Conservation (phyloP, 2,113 vertebrate species). For the Semnopithecus entellus region DNA sequence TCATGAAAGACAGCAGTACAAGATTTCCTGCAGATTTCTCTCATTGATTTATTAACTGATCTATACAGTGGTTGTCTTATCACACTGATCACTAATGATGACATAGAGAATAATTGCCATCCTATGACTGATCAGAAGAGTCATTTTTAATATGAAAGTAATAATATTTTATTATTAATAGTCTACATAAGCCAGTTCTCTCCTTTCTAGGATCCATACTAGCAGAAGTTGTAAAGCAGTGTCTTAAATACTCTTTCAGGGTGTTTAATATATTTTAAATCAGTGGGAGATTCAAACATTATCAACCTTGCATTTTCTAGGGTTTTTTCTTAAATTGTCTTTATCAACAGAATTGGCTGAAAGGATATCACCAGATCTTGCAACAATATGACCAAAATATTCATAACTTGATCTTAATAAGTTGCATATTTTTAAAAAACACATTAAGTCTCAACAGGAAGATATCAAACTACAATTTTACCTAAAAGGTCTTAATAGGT, state of each 20-base stretch:
- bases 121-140: neutral
- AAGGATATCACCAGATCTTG: neutral
- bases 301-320: neutral
- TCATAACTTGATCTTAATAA: neutral
- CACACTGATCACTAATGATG: neutral
- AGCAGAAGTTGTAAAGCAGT: neutral
- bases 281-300: neutral
- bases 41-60: conserved; percentile 12
- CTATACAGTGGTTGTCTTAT: neutral
- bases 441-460: neutral
- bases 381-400: neutral
- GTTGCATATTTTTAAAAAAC: neutral
- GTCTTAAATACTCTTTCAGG: neutral
- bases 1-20: neutral
- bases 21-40: neutral
- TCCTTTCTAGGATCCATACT: neutral
- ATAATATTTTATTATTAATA: conserved; percentile 15
- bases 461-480: neutral
- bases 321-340: neutral
- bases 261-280: neutral
- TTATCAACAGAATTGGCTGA: neutral
- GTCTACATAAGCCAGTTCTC: neutral
- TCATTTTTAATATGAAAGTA: neutral
- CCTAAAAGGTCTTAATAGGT: neutral
- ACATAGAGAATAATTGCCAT: neutral